Percentiles rank a stretch among this genome's conserved stretches.
Evolutionary conservation across 2,113 vertebrate species (phyloP).

Genomic region (Ranitomeya variabilis): DNA sequence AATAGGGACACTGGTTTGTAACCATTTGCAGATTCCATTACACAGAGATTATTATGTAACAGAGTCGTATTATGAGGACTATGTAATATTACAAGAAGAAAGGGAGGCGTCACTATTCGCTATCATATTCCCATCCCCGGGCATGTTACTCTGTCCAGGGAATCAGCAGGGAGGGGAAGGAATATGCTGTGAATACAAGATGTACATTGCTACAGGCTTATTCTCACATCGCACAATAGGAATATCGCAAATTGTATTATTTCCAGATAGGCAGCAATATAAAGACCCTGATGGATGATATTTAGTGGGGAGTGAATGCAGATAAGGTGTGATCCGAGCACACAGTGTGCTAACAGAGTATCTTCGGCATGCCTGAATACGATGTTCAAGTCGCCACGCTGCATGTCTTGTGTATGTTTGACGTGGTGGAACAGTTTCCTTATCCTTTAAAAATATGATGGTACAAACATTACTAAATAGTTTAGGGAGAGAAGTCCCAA

Average conservation of each 20-base stretch:
- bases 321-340: too few species aligned
- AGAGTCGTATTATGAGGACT: neutral
- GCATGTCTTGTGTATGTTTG: too few species aligned
- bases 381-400: too few species aligned
- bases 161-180: conserved; percentile 8
- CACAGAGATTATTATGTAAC: conserved; percentile 27
- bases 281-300: neutral
- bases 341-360: too few species aligned
- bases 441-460: too few species aligned
- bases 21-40: neutral
- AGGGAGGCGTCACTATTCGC: conserved; percentile 1
- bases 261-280: neutral
- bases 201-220: neutral
- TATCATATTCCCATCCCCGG: conserved; percentile 35
- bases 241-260: neutral
- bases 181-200: neutral
- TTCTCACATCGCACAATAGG: neutral
- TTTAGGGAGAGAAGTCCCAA: neutral
- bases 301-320: neutral
- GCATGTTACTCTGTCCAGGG: conserved; percentile 19
- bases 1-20: neutral
- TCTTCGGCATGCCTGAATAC: too few species aligned
- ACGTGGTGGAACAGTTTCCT: too few species aligned
- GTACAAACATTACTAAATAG: neutral
- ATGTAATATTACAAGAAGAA: neutral